Base-by-base conservation (phyloP, 2,113 vertebrate species). In the Eulemur macaco region DNA sequence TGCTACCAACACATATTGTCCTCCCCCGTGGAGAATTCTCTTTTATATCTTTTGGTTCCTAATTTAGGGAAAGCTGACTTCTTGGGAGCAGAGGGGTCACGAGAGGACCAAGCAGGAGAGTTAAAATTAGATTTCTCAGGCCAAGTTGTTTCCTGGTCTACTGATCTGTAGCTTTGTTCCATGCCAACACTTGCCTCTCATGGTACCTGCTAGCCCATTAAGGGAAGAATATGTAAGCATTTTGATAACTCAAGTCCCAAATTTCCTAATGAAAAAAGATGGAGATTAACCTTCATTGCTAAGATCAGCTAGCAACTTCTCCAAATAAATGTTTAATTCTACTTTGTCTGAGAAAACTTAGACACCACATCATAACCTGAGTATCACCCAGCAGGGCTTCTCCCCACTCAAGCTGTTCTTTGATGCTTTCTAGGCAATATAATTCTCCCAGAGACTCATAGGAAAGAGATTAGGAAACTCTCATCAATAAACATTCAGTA, bases 321-420 rank as follows among this genome's bases (percentile, higher is more conserved):
- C 37, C 52, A 93, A 58, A 29, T 56, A 82, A 97, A 86, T 78
- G 23, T 87, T 77, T 50, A 73, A 77, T 90, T 87, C 56, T 45
- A 47, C 69, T 66, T 82, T 80, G 15, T 73, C 13, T 23, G 73
- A 69, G 54, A 77, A 86, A 93, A 64, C 20, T 34, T 39, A 50
- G 27, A 18, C 13, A 88, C 34, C 42, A 71, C 25, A 27, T 85
- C 27, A 45, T 37, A 64, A 45, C 18, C 52, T 92, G 76, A 54
- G 29, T 34, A 58, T 63, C 42, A 86, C 5, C 34, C 52, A 45
- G 9, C 27, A 58, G 37, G 31, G 17, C 29, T 45, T 71, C 45
- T 95, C 60, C 14, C 4, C 2, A 50, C 50, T 25, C 25, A 68
- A 76, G 31, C 31, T 85, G 60, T 20, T 47, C 27, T 71, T 73